phyloP scores from a whole-genome alignment of 2,888 invertebrate species.

The Anodontia alba region DNA sequence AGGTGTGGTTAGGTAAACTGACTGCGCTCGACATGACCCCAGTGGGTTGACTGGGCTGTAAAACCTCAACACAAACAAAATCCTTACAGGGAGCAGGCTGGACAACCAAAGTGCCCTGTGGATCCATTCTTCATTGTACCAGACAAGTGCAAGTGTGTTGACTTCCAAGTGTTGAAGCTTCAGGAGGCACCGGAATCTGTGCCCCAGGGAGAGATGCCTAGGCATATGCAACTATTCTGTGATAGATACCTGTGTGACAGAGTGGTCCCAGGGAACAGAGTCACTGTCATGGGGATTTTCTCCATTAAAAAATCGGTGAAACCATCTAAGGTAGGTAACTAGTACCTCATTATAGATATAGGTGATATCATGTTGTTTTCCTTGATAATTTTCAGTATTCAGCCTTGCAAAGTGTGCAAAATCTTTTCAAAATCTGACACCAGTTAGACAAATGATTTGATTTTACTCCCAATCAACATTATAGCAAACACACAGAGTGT shows the following conservation, averaged over 20 bases:
- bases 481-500: no score
- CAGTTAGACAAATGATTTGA: no score
- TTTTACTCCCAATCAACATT: no score
- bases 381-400: background rate
- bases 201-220: constrained; percentile 98
- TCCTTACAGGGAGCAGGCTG: constrained; percentile 94
- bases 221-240: constrained; percentile 97
- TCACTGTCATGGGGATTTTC: constrained; percentile 96
- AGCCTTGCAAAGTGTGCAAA: no score
- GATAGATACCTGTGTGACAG: constrained; percentile 97
- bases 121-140: constrained; percentile 99
- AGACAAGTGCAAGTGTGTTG: constrained; percentile 98
- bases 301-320: constrained; percentile 94
- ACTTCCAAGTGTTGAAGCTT: constrained; percentile 98
- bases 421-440: no score
- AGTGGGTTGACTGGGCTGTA: no score
- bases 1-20: no score
- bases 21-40: no score
- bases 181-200: constrained; percentile 98
- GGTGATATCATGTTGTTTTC: background rate
- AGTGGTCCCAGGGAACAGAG: constrained; percentile 98
- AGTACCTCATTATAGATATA: background rate
- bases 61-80: no score
- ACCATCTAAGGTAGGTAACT: constrained; percentile 67
- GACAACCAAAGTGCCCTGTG: constrained; percentile 95